Base-by-base conservation (phyloP, 2,888 invertebrate genomes). In the Lasioglossum pauxillum region DNA sequence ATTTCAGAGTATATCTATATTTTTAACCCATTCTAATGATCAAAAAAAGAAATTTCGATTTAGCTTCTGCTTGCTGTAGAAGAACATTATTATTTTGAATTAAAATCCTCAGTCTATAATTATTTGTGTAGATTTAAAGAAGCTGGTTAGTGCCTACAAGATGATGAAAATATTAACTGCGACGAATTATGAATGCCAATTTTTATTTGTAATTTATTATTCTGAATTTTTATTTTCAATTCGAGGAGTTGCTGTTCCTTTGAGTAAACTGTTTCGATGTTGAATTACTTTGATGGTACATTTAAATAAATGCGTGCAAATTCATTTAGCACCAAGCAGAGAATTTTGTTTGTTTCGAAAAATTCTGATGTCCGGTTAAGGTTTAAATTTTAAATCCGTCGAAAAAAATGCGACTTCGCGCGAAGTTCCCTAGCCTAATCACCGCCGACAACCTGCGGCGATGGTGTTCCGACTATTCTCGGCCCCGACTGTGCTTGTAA, bases 401-500 rank as follows among this genome's bases (percentile, higher is more conserved):
- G 7, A 16, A 8, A 19, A 35, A 31, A 64, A 31, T 19, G 64
- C 31, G 64, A 7, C 8, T 64, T 64, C 3, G 16, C 16, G n/a
- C 38, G n/a, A 71, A 71, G 5, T 10, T n/a, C n/a, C 41, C 5
- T 23, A 14, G n/a, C 23, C n/a, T 71, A 71, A 38, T 41, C 71
- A 41, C 60, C 57, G 44, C 12, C 57, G 49, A 31, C 67, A 74
- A 80, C n/a, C 46, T 67, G 67, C 46, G 76, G 64, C 77, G 31
- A 31, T 49, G 57, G 64, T 57, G 67, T 41, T 69, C n/a, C 31
- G 35, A 79, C 85, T 85, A 85, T 85, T 85, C 79, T 85, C 46
- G 84, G 85, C 75, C n/a, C 49, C 69, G 57, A 16, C 49, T 71
- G 60, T 64, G 85, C 79, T 67, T 84, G 85, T 84, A 85, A 84